Conservation (phyloP, 2,797 vertebrate species). For the Miichthys miiuy region DNA sequence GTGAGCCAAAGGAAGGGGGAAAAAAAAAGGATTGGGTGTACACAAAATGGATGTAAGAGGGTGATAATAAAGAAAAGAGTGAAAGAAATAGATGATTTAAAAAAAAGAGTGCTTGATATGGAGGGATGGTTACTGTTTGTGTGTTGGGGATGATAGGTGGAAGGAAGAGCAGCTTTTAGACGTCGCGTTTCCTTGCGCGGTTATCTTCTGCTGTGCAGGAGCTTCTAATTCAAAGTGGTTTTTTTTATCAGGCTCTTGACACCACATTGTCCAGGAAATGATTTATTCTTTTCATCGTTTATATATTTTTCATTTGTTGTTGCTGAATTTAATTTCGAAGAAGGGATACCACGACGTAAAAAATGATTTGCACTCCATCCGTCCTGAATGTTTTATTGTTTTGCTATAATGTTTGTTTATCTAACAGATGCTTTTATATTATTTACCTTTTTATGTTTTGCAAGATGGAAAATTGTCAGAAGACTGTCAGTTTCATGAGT, state of each 20-base stretch:
- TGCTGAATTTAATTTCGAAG: constrained; percentile 37
- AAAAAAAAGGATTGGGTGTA: background rate
- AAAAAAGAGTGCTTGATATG: background rate
- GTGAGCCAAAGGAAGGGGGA: constrained; percentile 12
- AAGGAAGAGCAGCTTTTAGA: constrained; percentile 60
- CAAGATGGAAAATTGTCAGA: constrained; percentile 13
- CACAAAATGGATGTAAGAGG: constrained; percentile 7
- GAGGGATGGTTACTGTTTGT: background rate
- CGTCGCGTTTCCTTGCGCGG: constrained; percentile 58
- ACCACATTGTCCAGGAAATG: constrained; percentile 59
- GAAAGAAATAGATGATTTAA: background rate
- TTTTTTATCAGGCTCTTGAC: constrained; percentile 73
- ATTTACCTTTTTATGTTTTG: constrained; percentile 38
- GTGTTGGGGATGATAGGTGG: constrained; percentile 46
- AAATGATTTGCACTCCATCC: constrained; percentile 77
- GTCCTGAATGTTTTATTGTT: constrained; percentile 56
- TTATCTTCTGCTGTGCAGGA: constrained; percentile 97
- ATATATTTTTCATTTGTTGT: constrained; percentile 46
- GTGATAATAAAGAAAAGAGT: background rate
- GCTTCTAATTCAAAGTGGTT: constrained; percentile 68
- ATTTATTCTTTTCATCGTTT: constrained; percentile 49
- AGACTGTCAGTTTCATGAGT: constrained; percentile 25
- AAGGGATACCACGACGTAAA: constrained; percentile 43
- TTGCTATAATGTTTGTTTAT: constrained; percentile 43
- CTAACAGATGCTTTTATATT: constrained; percentile 56